These are phyloP conservation scores for Drosophila parabipectinata DNA, from an alignment of 1,140 invertebrate genomes.

Conservation along the genomic window DNA sequence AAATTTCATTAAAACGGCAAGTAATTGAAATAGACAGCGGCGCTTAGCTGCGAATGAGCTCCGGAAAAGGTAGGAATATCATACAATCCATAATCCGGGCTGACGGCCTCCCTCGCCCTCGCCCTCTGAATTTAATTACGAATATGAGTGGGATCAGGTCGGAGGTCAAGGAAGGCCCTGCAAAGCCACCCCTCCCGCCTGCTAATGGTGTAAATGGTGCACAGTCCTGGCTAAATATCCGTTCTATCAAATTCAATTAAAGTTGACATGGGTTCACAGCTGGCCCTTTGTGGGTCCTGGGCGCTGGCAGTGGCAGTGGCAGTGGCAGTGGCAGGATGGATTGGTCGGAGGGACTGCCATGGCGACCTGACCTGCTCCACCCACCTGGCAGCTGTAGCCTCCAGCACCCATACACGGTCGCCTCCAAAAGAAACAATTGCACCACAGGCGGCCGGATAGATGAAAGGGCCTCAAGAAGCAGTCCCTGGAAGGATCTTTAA, in stretches of 20 bases:
- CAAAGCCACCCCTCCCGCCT: too few relatives aligned
- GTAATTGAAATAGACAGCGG: too few relatives aligned
- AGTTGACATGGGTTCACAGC: conserved; percentile 76
- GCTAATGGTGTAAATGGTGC: conserved; percentile 60
- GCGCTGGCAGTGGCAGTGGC: not conserved
- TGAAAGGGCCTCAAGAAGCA: too few relatives aligned
- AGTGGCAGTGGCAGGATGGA: not conserved
- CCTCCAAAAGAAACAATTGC: conserved; percentile 38
- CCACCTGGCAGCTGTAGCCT: too few relatives aligned
- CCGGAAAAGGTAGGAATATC: not conserved
- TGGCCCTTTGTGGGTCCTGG: conserved; percentile 14
- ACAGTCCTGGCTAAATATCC: conserved; percentile 71
- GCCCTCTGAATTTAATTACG: conserved; percentile 12
- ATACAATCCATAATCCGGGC: not conserved
- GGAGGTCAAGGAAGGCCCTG: not conserved
- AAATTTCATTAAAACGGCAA: not conserved
- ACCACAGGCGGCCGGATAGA: not conserved
- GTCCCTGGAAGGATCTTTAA: too few relatives aligned
- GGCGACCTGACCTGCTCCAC: conserved; percentile 1
- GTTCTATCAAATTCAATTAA: conserved; percentile 81
- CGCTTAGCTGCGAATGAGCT: not conserved
- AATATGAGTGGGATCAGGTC: conserved; percentile 16
- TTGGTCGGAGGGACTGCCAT: not conserved
- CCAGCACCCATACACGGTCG: conserved; percentile 54
- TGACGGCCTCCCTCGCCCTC: not conserved